Percentiles rank a stretch among this genome's conserved stretches.
These are phyloP conservation scores for Meloidogyne chitwoodi DNA, from an alignment of 1,140 invertebrate species.

Conservation along the genomic window DNA sequence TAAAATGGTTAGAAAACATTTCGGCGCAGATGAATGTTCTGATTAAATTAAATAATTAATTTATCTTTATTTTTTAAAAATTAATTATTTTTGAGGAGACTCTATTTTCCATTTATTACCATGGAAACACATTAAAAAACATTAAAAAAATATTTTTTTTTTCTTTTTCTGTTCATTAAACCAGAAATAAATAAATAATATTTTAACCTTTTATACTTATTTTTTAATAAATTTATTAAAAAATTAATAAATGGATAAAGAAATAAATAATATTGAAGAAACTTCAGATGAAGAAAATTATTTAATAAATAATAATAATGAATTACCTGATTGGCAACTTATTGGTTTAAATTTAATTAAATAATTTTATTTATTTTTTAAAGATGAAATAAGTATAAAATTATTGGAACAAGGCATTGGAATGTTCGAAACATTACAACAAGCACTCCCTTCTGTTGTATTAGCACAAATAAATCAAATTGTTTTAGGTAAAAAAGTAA, in stretches of 20 bases:
- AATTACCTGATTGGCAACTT: constrained; percentile 20
- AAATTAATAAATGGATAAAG: neutral
- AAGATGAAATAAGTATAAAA: constrained; percentile 10
- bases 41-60: too few relatives aligned
- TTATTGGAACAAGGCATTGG: constrained; percentile 21
- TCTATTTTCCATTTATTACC: neutral
- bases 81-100: too few relatives aligned
- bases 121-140: neutral
- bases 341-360: neutral
- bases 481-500: neutral
- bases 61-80: too few relatives aligned
- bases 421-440: constrained; percentile 23
- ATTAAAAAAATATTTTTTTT: neutral
- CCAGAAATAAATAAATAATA: neutral
- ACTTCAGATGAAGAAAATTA: neutral
- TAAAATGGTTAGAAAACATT: too few relatives aligned
- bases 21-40: too few relatives aligned
- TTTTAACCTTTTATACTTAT: too few relatives aligned
- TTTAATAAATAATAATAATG: neutral
- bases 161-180: neutral
- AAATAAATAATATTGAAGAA: neutral
- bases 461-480: constrained; percentile 23
- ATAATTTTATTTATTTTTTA: neutral
- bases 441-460: constrained; percentile 27
- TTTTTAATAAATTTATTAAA: neutral